Percentiles rank a stretch among this genome's conserved stretches.
These are phyloP conservation scores for Etheostoma spectabile DNA, from an alignment of 2,113 vertebrate genomes.

Conservation along the genomic window DNA sequence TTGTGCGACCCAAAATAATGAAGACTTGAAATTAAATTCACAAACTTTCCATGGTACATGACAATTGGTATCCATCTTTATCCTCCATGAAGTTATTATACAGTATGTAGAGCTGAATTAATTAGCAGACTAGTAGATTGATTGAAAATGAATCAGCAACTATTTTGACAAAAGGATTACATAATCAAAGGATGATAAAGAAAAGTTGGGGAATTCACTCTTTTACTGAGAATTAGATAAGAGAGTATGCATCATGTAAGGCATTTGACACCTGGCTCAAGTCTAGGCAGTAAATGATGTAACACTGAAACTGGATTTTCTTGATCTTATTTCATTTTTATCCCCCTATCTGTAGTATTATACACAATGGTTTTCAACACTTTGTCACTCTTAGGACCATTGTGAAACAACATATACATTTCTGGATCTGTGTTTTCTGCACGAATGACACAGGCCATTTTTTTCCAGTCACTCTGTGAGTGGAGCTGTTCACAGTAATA, in stretches of 20 bases:
- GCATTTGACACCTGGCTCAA: not conserved
- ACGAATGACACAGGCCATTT: not conserved
- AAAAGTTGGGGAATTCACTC: not conserved
- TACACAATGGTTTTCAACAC: slow-evolving; percentile 1
- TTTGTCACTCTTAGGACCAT: not conserved
- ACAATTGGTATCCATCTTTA: not conserved
- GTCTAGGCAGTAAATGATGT: not conserved
- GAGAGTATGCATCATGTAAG: not conserved
- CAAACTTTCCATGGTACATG: not conserved
- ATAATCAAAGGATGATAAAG: not conserved
- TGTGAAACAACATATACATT: not conserved
- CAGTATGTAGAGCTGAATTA: not conserved
- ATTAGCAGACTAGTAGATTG: not conserved
- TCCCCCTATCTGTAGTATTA: not conserved
- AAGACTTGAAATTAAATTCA: not conserved
- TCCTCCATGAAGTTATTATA: not conserved
- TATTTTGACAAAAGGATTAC: not conserved
- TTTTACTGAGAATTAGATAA: not conserved
- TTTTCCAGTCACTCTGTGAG: not conserved
- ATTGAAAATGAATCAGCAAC: not conserved
- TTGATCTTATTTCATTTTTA: not conserved
- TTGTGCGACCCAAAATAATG: not conserved
- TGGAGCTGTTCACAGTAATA: not conserved
- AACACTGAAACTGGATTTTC: not conserved
- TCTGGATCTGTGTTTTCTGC: not conserved